Percentiles rank a stretch among this genome's conserved stretches.
Evolutionary conservation across 1,140 invertebrate species (phyloP).

Genomic region (Phocides pigmalion): DNA sequence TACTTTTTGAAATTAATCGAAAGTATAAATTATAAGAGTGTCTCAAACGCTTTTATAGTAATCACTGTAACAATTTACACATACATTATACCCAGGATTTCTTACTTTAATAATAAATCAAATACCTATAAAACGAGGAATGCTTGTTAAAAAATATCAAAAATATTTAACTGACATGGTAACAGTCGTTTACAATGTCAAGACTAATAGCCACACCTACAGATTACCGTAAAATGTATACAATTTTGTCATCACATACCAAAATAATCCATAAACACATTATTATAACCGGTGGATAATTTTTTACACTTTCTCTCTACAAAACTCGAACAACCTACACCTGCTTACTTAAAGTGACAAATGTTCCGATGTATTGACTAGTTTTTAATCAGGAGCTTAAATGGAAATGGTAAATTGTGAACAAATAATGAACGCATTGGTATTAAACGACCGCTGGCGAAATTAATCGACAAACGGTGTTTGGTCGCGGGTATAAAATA

Average conservation of each 20-base stretch:
- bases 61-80: no score
- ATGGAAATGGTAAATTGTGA: conserved; percentile 22
- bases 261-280: conserved; percentile 15
- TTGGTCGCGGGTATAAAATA: neutral
- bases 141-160: no score
- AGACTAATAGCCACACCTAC: neutral
- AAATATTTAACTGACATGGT: no score
- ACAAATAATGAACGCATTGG: conserved; percentile 10
- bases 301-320: conserved; percentile 17
- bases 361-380: conserved; percentile 20
- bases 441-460: neutral
- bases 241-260: conserved; percentile 3
- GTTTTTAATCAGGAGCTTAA: conserved; percentile 24
- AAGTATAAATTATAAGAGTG: no score
- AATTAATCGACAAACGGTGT: conserved; percentile 7
- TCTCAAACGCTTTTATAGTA: no score
- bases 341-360: conserved; percentile 23
- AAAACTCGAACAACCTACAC: neutral
- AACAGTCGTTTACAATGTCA: no score
- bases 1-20: no score
- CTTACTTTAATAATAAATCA: no score
- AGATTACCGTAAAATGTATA: neutral
- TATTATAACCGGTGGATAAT: neutral
- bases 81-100: no score
- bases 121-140: no score